A percentile compares a stretch with the other conserved stretches of the same genome.
phyloP scores from a whole-genome alignment of 1,140 invertebrate genomes.

The Drosophila oshimai region DNA sequence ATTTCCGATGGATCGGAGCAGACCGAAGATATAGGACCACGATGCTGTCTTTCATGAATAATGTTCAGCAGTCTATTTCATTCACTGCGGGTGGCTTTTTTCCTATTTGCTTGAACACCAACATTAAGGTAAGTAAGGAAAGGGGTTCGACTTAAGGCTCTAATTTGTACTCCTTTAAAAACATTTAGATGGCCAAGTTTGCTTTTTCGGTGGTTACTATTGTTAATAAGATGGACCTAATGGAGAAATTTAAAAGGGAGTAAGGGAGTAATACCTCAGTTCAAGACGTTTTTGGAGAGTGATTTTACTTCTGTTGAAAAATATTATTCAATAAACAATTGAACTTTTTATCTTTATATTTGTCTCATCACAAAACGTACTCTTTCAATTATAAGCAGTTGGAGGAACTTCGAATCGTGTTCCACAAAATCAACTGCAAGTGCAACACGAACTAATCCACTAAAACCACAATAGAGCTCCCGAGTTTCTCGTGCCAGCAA shows the following conservation, averaged over 20 bases:
- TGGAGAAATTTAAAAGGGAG: slow-evolving; percentile 3
- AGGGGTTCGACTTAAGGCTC: too few species aligned
- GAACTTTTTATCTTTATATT: too few species aligned
- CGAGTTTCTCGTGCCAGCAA: slow-evolving; percentile 49
- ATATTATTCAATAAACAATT: background rate
- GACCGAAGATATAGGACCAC: slow-evolving; percentile 10
- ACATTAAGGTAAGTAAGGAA: slow-evolving; percentile 2
- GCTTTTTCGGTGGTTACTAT: too few species aligned
- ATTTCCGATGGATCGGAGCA: too few species aligned
- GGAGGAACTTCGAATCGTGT: slow-evolving; percentile 53
- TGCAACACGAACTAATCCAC: slow-evolving; percentile 61
- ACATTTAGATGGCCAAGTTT: too few species aligned
- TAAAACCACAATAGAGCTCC: slow-evolving; percentile 65
- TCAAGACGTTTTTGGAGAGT: too few species aligned
- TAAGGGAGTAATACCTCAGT: too few species aligned
- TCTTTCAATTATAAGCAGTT: slow-evolving; percentile 28
- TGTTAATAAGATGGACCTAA: slow-evolving; percentile 11
- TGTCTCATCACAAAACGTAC: too few species aligned
- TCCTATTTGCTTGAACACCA: slow-evolving; percentile 11
- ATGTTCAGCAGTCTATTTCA: slow-evolving; percentile 10
- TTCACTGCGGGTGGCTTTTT: slow-evolving; percentile 24
- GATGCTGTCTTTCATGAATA: slow-evolving; percentile 15
- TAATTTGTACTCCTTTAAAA: too few species aligned
- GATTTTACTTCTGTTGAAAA: too few species aligned
- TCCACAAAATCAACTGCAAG: slow-evolving; percentile 41